Percentiles rank a stretch among this genome's conserved stretches.
phyloP scores from a whole-genome alignment of 2,888 invertebrate species.

The Empis stercorea region DNA sequence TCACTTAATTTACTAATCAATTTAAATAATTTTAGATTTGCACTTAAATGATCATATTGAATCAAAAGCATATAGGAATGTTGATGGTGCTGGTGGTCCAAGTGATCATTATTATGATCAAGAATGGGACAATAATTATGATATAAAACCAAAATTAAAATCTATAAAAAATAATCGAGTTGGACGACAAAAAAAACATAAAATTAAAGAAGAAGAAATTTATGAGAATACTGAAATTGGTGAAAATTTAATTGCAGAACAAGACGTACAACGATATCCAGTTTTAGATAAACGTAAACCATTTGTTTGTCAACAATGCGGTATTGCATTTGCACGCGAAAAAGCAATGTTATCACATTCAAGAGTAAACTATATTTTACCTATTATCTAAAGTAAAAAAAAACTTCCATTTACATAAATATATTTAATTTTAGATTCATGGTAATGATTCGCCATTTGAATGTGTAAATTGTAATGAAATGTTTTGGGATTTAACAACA shows the following conservation, averaged over 20 bases:
- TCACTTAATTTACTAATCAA: constrained; percentile 2
- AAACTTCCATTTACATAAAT: not conserved
- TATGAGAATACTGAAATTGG: not conserved
- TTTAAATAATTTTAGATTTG: constrained; percentile 4
- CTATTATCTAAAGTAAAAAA: not conserved
- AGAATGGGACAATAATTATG: constrained; percentile 20
- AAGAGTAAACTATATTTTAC: constrained; percentile 32
- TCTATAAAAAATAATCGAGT: not conserved
- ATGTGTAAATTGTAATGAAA: constrained; percentile 65
- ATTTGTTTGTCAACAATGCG: constrained; percentile 67
- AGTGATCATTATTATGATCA: constrained; percentile 32
- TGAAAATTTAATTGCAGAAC: not conserved
- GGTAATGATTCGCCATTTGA: constrained; percentile 70
- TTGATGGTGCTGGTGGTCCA: not conserved
- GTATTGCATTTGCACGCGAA: constrained; percentile 65
- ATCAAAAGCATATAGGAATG: not conserved
- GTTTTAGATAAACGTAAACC: constrained; percentile 59
- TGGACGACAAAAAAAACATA: constrained; percentile 12
- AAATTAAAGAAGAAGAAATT: constrained; percentile 9
- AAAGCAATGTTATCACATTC: constrained; percentile 69
- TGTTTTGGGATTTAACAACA: constrained; percentile 58
- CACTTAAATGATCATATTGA: constrained; percentile 10
- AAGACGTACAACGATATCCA: constrained; percentile 34
- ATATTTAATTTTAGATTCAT: constrained; percentile 42
- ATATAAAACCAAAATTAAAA: constrained; percentile 3